phyloP scores from a whole-genome alignment of 2,888 invertebrate species.

The Cryptops parisi region DNA sequence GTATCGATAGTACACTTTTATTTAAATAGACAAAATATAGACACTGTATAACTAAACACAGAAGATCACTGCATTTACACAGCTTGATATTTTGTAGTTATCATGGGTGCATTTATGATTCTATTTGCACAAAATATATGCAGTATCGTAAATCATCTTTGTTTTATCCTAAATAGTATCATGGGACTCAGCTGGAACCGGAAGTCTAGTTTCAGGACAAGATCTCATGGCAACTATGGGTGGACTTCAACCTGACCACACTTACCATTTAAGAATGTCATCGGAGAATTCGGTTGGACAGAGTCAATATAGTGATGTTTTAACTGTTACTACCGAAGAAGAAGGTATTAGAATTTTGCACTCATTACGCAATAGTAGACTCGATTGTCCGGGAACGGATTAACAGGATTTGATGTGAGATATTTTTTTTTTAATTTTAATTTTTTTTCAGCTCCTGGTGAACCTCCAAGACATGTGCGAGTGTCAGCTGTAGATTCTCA shows the following conservation, averaged over 20 bases:
- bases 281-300: slow-evolving; percentile 60
- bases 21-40: too few relatives aligned
- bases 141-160: neutral
- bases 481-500: slow-evolving; percentile 13
- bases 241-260: slow-evolving; percentile 74
- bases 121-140: too few relatives aligned
- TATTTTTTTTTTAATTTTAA: neutral
- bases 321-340: slow-evolving; percentile 89
- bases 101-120: neutral
- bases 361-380: neutral
- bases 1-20: too few relatives aligned
- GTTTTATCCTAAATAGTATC: neutral
- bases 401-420: too few relatives aligned
- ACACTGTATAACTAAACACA: too few relatives aligned
- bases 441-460: slow-evolving; percentile 16
- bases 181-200: slow-evolving; percentile 8
- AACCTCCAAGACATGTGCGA: slow-evolving; percentile 15
- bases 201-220: neutral
- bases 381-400: too few relatives aligned
- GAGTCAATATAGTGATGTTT: slow-evolving; percentile 44
- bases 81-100: slow-evolving; percentile 17
- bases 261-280: slow-evolving; percentile 80
- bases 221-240: slow-evolving; percentile 23
- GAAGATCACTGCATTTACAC: too few relatives aligned
- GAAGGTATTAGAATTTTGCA: slow-evolving; percentile 41